Evolutionary conservation across 2,888 invertebrate genomes (phyloP).

Genomic region (Pyrocoelia pectoralis): DNA sequence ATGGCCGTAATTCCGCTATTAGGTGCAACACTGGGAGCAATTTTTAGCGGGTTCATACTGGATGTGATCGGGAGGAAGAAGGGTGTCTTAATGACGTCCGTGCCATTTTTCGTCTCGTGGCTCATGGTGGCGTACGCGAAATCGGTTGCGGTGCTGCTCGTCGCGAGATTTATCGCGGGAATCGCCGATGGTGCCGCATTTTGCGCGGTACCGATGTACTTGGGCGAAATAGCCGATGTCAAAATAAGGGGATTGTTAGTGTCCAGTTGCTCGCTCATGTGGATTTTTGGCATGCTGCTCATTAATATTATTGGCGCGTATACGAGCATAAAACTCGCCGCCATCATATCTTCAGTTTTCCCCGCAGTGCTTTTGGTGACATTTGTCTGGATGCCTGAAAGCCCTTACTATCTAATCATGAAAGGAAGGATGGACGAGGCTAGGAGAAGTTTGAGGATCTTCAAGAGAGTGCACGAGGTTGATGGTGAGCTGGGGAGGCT

Average conservation of each 20-base stretch:
- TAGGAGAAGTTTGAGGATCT: constrained; percentile 62
- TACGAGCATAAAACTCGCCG: constrained; percentile 62
- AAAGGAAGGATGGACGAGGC: constrained; percentile 58
- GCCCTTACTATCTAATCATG: constrained; percentile 61
- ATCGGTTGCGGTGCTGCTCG: constrained; percentile 65
- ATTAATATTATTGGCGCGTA: constrained; percentile 69
- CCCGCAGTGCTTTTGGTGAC: constrained; percentile 65
- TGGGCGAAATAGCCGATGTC: constrained; percentile 69
- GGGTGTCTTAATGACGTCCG: constrained; percentile 68
- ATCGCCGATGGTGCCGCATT: constrained; percentile 62
- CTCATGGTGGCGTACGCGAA: constrained; percentile 68
- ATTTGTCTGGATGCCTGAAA: constrained; percentile 72
- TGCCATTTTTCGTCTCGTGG: constrained; percentile 72
- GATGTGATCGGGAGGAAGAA: constrained; percentile 74
- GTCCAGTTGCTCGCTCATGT: constrained; percentile 66
- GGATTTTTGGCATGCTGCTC: constrained; percentile 67
- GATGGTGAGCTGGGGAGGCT: constrained; percentile 60
- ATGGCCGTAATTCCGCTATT: constrained; percentile 71
- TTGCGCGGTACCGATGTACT: constrained; percentile 65
- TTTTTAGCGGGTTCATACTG: constrained; percentile 69
- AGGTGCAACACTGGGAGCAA: constrained; percentile 69
- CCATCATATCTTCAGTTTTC: constrained; percentile 65
- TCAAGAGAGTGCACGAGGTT: constrained; percentile 62
- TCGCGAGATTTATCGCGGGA: constrained; percentile 64
- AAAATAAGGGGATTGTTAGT: constrained; percentile 68